Conservation (phyloP, 2,888 invertebrate genomes). For the Sminthurides aquaticus region DNA sequence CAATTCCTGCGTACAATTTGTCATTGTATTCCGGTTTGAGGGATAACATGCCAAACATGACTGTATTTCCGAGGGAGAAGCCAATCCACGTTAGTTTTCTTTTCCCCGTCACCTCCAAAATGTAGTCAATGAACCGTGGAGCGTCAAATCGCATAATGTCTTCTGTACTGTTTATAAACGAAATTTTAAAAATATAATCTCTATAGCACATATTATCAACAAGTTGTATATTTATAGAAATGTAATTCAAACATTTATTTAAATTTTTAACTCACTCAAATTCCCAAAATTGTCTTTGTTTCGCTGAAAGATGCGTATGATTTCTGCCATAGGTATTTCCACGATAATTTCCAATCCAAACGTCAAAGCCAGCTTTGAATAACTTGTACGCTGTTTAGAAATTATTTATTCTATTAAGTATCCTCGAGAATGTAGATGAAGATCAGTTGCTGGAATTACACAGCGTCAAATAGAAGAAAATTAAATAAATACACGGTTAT, state of each 20-base stretch:
- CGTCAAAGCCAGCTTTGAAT: conserved; percentile 8
- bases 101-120: conserved; percentile 5
- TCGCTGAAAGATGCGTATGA: background rate
- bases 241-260: background rate
- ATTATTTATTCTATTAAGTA: too few relatives aligned
- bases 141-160: background rate
- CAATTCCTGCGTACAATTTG: background rate
- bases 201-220: background rate
- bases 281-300: background rate
- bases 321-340: conserved; percentile 1
- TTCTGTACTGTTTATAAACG: conserved; percentile 1
- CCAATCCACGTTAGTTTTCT: conserved; percentile 8
- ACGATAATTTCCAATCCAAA: conserved; percentile 12
- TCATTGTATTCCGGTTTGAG: conserved; percentile 10
- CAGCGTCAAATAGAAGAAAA: too few relatives aligned
- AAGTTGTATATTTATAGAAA: background rate
- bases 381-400: conserved; percentile 11
- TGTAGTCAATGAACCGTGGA: conserved; percentile 8
- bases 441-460: too few relatives aligned
- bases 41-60: background rate
- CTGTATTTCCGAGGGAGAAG: conserved; percentile 9
- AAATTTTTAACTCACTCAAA: background rate
- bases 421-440: too few relatives aligned
- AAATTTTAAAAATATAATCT: too few relatives aligned
- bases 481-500: too few relatives aligned